These are phyloP conservation scores for Plumapathes pennacea DNA, from an alignment of 92 coral and sea anemone genomes.

Conservation along the genomic window DNA sequence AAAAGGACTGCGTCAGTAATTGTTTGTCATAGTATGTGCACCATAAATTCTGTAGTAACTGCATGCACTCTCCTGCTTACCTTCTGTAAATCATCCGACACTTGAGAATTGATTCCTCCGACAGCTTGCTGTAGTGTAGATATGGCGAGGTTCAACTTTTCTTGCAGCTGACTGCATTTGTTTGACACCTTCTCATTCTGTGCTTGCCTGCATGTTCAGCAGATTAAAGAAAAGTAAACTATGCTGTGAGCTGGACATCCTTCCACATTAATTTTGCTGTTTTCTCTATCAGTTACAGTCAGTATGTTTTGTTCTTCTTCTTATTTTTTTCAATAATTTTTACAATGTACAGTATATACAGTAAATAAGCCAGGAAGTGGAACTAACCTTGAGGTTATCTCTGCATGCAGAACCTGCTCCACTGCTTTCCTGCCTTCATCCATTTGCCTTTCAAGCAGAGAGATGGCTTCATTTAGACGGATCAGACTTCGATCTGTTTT, in stretches of 20 bases:
- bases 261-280: no score
- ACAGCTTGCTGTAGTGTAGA: slow-evolving; percentile 88
- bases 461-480: slow-evolving; percentile 87
- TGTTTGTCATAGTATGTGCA: not conserved
- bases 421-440: slow-evolving; percentile 94
- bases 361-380: no score
- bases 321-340: no score
- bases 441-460: slow-evolving; percentile 88
- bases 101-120: slow-evolving; percentile 77
- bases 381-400: slow-evolving; percentile 82
- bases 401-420: slow-evolving; percentile 97
- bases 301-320: no score
- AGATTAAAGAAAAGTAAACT: not conserved
- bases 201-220: no score
- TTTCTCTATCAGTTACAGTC: no score
- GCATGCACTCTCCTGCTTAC: slow-evolving; percentile 16
- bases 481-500: slow-evolving; percentile 82
- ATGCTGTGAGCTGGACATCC: no score
- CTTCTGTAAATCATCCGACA: slow-evolving; percentile 72
- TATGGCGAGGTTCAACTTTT: slow-evolving; percentile 80
- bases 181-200: slow-evolving; percentile 82
- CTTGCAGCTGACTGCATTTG: slow-evolving; percentile 75
- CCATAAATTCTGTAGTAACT: no score
- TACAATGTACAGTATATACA: no score
- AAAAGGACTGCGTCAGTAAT: not conserved